A percentile compares a stretch with the other conserved stretches of the same genome.
These are phyloP conservation scores for Parascotia fuliginaria DNA, from an alignment of 2,888 invertebrate genomes.

Conservation along the genomic window DNA sequence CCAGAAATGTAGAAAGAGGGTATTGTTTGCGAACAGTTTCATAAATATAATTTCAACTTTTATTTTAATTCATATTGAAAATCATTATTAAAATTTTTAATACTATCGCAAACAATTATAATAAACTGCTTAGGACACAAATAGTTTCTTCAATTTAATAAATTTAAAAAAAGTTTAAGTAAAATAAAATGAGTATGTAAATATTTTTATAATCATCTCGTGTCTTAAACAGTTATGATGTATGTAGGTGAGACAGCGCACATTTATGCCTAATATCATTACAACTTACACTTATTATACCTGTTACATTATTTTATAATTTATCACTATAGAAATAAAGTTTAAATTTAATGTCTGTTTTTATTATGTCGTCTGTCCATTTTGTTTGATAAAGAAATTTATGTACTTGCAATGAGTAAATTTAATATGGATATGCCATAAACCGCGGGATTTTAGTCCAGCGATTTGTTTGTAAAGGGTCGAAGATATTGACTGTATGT, in stretches of 20 bases:
- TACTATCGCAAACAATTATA: slow-evolving; percentile 39
- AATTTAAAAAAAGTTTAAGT: neutral
- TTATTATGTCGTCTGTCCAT: no score
- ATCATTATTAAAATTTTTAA: neutral
- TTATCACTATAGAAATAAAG: neutral
- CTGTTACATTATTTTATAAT: neutral
- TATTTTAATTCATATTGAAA: no score
- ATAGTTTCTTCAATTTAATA: neutral
- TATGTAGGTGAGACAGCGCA: slow-evolving; percentile 15
- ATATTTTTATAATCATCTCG: slow-evolving; percentile 17
- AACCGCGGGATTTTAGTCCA: no score
- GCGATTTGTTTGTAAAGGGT: no score
- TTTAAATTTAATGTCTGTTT: no score
- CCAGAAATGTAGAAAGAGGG: slow-evolving; percentile 29
- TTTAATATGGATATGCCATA: no score
- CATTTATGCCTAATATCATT: slow-evolving; percentile 3
- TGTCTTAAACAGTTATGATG: slow-evolving; percentile 32
- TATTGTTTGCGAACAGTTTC: slow-evolving; percentile 59
- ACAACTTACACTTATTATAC: neutral
- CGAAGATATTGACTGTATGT: no score
- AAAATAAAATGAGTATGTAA: neutral
- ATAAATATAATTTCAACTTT: neutral
- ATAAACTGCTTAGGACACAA: slow-evolving; percentile 6
- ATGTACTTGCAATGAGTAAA: no score
- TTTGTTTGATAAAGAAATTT: no score